Percentiles rank a stretch among this genome's conserved stretches.
phyloP scores from a whole-genome alignment of 2,797 vertebrate genomes.

The Galagoides demidoff region DNA sequence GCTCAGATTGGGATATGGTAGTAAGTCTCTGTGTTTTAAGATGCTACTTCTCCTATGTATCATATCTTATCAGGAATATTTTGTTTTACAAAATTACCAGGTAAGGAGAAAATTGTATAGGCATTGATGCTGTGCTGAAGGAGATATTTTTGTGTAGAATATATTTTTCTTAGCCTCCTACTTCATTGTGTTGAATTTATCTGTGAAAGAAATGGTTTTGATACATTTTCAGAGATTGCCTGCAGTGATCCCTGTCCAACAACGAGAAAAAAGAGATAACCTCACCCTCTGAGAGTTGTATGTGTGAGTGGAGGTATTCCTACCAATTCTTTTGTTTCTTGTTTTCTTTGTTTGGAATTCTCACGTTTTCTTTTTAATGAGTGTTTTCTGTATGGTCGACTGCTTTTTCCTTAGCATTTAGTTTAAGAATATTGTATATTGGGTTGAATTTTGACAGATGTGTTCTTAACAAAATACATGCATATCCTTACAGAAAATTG shows the following conservation, averaged over 20 bases:
- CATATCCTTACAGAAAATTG: neutral
- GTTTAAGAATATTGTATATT: slow-evolving; percentile 16
- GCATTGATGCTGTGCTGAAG: neutral
- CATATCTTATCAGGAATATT: neutral
- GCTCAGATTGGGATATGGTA: neutral
- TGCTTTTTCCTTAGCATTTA: neutral
- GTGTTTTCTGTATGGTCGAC: neutral
- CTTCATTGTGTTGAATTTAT: slow-evolving; percentile 11
- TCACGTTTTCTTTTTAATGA: neutral
- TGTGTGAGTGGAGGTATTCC: neutral
- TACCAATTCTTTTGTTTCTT: neutral
- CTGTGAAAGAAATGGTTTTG: slow-evolving; percentile 2
- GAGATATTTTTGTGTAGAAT: neutral
- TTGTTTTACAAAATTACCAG: neutral
- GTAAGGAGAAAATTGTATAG: neutral
- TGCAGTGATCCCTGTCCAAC: neutral
- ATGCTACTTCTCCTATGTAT: neutral
- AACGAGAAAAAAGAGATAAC: neutral
- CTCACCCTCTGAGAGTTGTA: neutral
- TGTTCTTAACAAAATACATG: neutral
- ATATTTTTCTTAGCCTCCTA: neutral
- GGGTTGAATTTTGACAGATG: neutral
- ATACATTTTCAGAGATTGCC: neutral
- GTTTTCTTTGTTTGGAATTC: neutral
- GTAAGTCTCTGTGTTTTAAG: neutral